Evolutionary conservation across 1,140 invertebrate genomes (phyloP).

Genomic region (Trialeurodes vaporariorum): DNA sequence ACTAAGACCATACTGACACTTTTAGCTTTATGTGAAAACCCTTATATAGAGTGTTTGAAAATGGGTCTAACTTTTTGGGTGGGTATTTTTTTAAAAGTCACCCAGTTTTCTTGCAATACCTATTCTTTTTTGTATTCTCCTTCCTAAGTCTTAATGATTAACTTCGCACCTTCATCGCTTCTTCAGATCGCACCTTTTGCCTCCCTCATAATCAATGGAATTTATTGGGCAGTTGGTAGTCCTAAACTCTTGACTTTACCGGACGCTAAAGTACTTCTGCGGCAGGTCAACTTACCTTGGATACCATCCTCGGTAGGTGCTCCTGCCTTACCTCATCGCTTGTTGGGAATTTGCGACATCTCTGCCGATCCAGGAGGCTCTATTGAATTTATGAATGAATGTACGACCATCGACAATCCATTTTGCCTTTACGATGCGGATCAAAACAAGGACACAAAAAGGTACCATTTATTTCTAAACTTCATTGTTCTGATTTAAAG

Average conservation of each 20-base stretch:
- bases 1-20: no score
- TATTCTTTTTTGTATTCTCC: no score
- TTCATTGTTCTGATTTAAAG: no score
- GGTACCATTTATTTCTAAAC: no score
- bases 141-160: no score
- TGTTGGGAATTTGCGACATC: slow-evolving; percentile 93
- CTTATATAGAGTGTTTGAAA: no score
- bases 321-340: slow-evolving; percentile 77
- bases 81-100: no score
- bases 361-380: slow-evolving; percentile 97
- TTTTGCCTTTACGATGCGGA: slow-evolving; percentile 98
- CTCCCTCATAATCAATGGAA: slow-evolving; percentile 93
- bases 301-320: slow-evolving; percentile 63
- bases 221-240: slow-evolving; percentile 96
- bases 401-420: slow-evolving; percentile 97
- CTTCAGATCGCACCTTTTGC: slow-evolving; percentile 90
- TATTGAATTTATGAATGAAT: slow-evolving; percentile 99
- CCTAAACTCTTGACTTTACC: slow-evolving; percentile 94
- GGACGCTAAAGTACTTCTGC: slow-evolving; percentile 87
- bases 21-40: no score
- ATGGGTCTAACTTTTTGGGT: no score
- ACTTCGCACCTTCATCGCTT: neutral
- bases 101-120: no score
- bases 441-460: slow-evolving; percentile 91
- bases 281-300: slow-evolving; percentile 84